Percentiles rank a stretch among this genome's conserved stretches.
phyloP scores from a whole-genome alignment of 2,888 invertebrate genomes.

The Sinotaia quadrata region DNA sequence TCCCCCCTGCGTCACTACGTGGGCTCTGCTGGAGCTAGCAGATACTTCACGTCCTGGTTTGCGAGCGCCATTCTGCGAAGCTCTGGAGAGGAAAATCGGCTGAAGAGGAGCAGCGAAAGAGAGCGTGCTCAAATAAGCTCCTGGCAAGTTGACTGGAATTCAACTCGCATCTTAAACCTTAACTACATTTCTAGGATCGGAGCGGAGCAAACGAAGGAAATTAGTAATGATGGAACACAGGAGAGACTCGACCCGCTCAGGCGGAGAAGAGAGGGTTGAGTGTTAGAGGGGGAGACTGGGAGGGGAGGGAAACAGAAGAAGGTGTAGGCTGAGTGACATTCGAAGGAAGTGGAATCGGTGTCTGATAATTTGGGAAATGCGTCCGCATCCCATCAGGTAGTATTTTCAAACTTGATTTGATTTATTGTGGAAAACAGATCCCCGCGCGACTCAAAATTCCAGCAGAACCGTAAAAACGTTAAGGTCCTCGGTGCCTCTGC shows the following conservation, averaged over 20 bases:
- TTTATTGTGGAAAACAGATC: conserved; percentile 29
- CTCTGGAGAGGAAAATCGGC: conserved; percentile 29
- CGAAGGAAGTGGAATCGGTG: not conserved
- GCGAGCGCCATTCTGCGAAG: conserved; percentile 34
- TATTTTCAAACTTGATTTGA: conserved; percentile 27
- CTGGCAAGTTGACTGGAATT: conserved; percentile 30
- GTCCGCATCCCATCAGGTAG: conserved; percentile 14
- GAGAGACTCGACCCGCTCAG: conserved; percentile 11
- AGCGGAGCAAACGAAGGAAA: conserved; percentile 23
- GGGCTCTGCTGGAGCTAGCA: conserved; percentile 5
- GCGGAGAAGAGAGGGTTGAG: conserved; percentile 4
- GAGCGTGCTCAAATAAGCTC: conserved; percentile 28
- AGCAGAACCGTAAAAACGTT: not conserved
- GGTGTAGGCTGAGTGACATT: not conserved
- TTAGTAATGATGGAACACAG: conserved; percentile 24
- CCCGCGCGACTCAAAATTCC: conserved; percentile 8
- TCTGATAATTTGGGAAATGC: not conserved
- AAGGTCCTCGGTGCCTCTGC: not conserved
- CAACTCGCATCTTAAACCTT: conserved; percentile 27
- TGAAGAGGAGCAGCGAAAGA: conserved; percentile 25
- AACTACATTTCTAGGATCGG: conserved; percentile 33
- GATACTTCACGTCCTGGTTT: not conserved
- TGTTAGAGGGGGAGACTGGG: not conserved
- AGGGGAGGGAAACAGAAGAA: not conserved
- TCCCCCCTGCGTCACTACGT: conserved; percentile 1